phyloP scores from a whole-genome alignment of 2,888 invertebrate species.

The Aleiodes leptofemur region DNA sequence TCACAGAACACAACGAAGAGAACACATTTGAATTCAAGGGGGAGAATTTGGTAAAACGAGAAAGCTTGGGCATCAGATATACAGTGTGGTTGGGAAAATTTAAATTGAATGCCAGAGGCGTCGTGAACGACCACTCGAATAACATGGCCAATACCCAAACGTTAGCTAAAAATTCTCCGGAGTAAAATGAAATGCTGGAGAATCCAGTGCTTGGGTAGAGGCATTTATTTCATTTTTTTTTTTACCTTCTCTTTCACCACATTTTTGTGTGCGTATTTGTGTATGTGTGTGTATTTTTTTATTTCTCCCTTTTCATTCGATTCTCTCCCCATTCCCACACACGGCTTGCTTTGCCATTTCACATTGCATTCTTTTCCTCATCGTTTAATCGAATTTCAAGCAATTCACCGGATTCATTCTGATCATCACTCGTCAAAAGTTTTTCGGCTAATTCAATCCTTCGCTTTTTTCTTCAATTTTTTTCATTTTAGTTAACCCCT shows the following conservation, averaged over 20 bases:
- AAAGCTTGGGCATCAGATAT: constrained; percentile 17
- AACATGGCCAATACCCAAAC: constrained; percentile 38
- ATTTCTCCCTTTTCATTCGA: background rate
- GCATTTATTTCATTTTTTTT: constrained; percentile 29
- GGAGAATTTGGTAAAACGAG: background rate
- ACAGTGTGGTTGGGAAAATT: constrained; percentile 34
- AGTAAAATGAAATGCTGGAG: constrained; percentile 30
- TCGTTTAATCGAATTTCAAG: constrained; percentile 31
- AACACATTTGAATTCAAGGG: background rate
- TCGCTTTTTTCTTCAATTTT: too few relatives aligned
- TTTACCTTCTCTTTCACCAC: constrained; percentile 10
- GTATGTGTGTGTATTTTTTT: background rate
- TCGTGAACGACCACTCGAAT: constrained; percentile 35
- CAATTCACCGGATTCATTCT: constrained; percentile 25
- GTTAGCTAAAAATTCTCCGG: constrained; percentile 26
- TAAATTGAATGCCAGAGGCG: constrained; percentile 38
- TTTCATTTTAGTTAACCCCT: background rate
- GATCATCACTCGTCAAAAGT: constrained; percentile 28
- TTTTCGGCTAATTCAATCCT: too few relatives aligned
- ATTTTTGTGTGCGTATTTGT: background rate
- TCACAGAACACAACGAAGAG: constrained; percentile 16
- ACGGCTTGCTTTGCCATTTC: constrained; percentile 20
- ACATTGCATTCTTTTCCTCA: constrained; percentile 15
- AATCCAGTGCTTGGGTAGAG: constrained; percentile 1
- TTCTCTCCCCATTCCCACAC: constrained; percentile 4